phyloP scores from a whole-genome alignment of 2,113 vertebrate species.

The Tylochromis polylepis region DNA sequence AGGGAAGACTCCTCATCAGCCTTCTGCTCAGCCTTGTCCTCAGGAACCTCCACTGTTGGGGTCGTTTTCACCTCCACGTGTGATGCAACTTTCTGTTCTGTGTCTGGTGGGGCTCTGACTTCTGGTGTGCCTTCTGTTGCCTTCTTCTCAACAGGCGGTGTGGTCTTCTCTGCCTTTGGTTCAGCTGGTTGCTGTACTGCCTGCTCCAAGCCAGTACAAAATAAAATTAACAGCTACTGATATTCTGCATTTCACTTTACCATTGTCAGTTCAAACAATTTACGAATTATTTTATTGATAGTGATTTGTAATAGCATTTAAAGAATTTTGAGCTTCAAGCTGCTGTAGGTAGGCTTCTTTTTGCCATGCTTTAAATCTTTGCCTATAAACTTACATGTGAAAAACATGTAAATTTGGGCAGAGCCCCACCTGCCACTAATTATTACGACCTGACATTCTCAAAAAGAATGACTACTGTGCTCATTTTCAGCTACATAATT shows the following conservation, averaged over 20 bases:
- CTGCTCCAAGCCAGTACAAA: slow-evolving; percentile 45
- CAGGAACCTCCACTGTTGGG: not conserved
- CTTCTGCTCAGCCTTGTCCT: slow-evolving; percentile 16
- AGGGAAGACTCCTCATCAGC: slow-evolving; percentile 61
- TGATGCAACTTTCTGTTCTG: slow-evolving; percentile 55
- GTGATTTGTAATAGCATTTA: not conserved
- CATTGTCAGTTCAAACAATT: not conserved
- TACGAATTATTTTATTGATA: not conserved
- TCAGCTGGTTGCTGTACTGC: slow-evolving; percentile 25
- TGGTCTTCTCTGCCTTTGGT: slow-evolving; percentile 16
- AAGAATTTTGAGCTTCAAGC: not conserved
- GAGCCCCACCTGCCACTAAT: not conserved
- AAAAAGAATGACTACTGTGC: not conserved
- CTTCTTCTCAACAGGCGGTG: not conserved
- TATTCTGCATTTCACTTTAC: not conserved
- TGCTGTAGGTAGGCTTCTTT: not conserved
- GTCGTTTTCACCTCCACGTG: slow-evolving; percentile 57
- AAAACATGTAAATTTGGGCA: not conserved
- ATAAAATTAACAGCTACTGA: slow-evolving; percentile 12
- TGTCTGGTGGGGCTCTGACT: slow-evolving; percentile 16
- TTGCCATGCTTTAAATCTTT: not conserved
- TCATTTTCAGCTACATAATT: not conserved
- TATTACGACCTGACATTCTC: not conserved
- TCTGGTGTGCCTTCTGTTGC: not conserved
- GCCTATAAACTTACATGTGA: not conserved